Base-by-base conservation (phyloP, 2,113 vertebrate species). In the Typhlomys cinereus region DNA sequence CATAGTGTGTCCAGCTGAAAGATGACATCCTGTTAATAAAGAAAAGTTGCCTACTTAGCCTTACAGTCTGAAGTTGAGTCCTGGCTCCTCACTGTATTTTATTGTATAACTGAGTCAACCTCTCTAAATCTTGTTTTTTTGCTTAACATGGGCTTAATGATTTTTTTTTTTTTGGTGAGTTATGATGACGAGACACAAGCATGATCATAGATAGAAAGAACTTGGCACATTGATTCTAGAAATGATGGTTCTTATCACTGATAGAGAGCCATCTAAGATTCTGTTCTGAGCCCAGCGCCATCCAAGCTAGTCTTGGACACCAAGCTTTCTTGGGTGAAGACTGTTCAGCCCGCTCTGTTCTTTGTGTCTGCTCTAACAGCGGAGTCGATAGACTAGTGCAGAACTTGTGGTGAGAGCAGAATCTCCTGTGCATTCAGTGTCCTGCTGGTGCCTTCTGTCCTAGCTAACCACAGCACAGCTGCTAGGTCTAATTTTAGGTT, bases 391-490 rank as follows among this genome's bases (percentile, higher is more conserved):
- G 85, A 67, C 18, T 15, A 69, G 23, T 44, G 66, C 36, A 90
- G 86, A 50, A 66, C 27, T 50, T 82, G 59, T 44, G 87, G 46
- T 87, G 2, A 87, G 29, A 85, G 75, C 36, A 10, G 61, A 94
- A 39, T 79, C 83, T 83, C 13, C 76, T 92, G 27, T 85, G 29
- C 94, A 93, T 80, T 89, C 85, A 67, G 88, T 83, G 84, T n/a
- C 82, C 86, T 94, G 82, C 87, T 92, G 90, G 83, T 36, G 0
- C 73, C 67, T 20, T 93, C 29, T 50, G 66, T 82, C 54, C 70
- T 94, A 91, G 12, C 46, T 90, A 94, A 92, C 75, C 89, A 94
- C 96, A 90, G 94, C 93, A 96, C 93, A 96, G 92, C 73, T 54
- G 5, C 27, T 7, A 12, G 20, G 50, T 87, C 59, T 94, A 94